Percentiles rank a stretch among this genome's conserved stretches.
Conservation (phyloP, 2,888 invertebrate species). For the Hedya salicella region DNA sequence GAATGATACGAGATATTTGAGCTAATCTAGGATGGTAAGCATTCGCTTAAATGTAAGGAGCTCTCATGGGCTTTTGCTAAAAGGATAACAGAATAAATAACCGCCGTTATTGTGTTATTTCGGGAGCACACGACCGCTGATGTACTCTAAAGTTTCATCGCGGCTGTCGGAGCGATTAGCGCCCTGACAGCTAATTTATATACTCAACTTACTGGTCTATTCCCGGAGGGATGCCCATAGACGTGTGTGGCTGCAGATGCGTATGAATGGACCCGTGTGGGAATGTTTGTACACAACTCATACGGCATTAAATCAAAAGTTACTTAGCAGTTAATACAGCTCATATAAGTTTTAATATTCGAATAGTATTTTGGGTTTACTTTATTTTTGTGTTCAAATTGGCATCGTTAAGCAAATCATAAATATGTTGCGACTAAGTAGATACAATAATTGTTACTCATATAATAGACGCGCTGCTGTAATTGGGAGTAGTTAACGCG, state of each 20-base stretch:
- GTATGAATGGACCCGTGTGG: slow-evolving; percentile 30
- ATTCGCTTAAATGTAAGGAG: slow-evolving; percentile 69
- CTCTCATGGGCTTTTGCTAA: slow-evolving; percentile 65
- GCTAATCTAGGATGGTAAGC: slow-evolving; percentile 34
- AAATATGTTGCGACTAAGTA: too few relatives aligned
- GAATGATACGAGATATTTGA: slow-evolving; percentile 25
- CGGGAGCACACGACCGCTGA: slow-evolving; percentile 72
- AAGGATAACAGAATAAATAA: slow-evolving; percentile 76
- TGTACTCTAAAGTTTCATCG: slow-evolving; percentile 83
- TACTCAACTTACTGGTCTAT: slow-evolving; percentile 83
- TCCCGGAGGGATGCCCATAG: slow-evolving; percentile 68
- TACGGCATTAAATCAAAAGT: background rate
- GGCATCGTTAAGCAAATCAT: too few relatives aligned
- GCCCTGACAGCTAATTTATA: slow-evolving; percentile 84
- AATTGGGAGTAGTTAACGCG: too few relatives aligned
- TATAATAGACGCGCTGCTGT: too few relatives aligned
- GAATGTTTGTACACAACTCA: background rate
- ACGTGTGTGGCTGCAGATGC: slow-evolving; percentile 44
- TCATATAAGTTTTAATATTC: too few relatives aligned
- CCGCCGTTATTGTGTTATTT: slow-evolving; percentile 78
- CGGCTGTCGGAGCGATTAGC: slow-evolving; percentile 83
- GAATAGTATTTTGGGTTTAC: too few relatives aligned
- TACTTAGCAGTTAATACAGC: background rate
- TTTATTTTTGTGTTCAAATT: too few relatives aligned
- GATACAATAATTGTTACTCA: too few relatives aligned